Base-by-base conservation (phyloP, 2,797 vertebrate species). In the Loris lydekkerianus region DNA sequence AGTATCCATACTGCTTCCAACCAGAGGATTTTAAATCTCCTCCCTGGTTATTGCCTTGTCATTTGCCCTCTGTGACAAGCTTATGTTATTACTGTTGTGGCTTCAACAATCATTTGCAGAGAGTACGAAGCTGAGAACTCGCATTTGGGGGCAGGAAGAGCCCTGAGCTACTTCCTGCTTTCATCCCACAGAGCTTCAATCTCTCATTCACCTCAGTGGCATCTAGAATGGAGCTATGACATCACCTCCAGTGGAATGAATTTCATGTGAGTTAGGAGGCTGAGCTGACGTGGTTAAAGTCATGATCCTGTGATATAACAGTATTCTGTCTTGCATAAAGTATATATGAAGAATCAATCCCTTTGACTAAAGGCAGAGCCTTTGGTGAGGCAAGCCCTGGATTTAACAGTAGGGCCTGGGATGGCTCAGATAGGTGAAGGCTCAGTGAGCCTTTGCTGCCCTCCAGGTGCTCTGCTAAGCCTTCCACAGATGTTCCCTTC, bases 151-250 rank as follows among this genome's bases (percentile, higher is more conserved):
- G 27, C 83, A 86, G 63, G 53, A 77, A 58, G 29, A 34, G 18
- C 34, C 34, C 23, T 21, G 7, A 21, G 46, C 61, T 29, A 17
- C 84, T 60, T 46, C 29, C 20, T 34, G 25, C 29, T 53, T 43
- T 15, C 21, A 29, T 58, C 67, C 13, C 18, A 58, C 18, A 1
- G 2, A 43, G 18, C 31, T 58, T 40, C 11, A 15, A 53, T 15
- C 21, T 56, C 70, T 9, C 25, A 0, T 21, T 72, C 37, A 46
- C 78, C 31, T 61, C 0, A 0, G 14, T 25, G 60, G 34, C 14
- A 6, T 9, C 11, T 7, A 53, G 56, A 23, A 58, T 1, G 14
- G 27, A 8, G 3, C 43, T 10, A 23, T 1, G 1, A 13, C n/a
- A 3, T 21, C 78, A 25, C 3, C 10, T 76, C 69, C 65, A 11